These are phyloP conservation scores for Zaprionus tsacasi DNA, from an alignment of 1,140 invertebrate species.

Conservation along the genomic window DNA sequence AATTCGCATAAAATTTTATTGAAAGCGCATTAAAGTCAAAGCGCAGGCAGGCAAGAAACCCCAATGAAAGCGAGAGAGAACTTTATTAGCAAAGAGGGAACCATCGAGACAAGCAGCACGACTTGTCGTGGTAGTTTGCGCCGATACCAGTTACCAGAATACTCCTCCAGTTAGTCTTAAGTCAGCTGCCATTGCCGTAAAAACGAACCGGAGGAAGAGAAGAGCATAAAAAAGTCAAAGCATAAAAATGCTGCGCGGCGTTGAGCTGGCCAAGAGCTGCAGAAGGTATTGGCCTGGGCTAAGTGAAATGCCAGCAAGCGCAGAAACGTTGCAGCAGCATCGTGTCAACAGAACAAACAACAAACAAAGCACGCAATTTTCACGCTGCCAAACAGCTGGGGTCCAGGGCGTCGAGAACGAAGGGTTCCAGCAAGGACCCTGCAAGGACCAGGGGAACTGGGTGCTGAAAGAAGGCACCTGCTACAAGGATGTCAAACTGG, in stretches of 20 bases:
- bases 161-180: conserved; percentile 61
- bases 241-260: conserved; percentile 64
- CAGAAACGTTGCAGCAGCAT: conserved; percentile 7
- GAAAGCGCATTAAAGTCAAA: conserved; percentile 78
- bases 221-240: conserved; percentile 76
- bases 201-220: conserved; percentile 36
- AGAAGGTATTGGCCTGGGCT: conserved; percentile 58
- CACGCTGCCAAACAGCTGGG: conserved; percentile 69
- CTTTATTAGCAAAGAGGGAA: conserved; percentile 75
- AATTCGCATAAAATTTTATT: conserved; percentile 77
- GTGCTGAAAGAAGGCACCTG: background rate
- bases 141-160: conserved; percentile 2
- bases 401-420: conserved; percentile 44
- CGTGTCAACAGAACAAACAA: conserved; percentile 71
- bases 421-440: background rate
- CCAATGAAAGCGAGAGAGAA: conserved; percentile 55
- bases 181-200: conserved; percentile 75
- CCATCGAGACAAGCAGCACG: conserved; percentile 35
- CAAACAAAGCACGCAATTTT: conserved; percentile 71
- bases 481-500: conserved; percentile 9
- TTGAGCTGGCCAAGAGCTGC: conserved; percentile 47
- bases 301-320: conserved; percentile 63
- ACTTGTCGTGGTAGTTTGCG: conserved; percentile 14
- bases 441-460: background rate
- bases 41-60: conserved; percentile 63